These are phyloP conservation scores for Callimorpha dominula DNA, from an alignment of 2,888 invertebrate species.

Conservation along the genomic window DNA sequence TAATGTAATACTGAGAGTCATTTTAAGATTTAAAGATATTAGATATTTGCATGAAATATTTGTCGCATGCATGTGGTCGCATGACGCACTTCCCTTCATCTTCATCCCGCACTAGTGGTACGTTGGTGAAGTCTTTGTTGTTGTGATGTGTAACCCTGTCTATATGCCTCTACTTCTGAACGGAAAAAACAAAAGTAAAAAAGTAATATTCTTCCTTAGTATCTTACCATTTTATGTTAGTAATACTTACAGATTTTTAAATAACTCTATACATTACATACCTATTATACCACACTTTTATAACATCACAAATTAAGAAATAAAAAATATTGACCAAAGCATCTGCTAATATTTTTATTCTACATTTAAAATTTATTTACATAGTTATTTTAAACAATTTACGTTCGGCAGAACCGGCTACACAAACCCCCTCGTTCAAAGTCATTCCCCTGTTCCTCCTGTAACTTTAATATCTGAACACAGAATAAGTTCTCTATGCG, in stretches of 20 bases:
- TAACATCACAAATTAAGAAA: too few relatives aligned
- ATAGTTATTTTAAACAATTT: neutral
- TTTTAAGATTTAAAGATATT: neutral
- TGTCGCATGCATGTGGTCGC: constrained; percentile 38
- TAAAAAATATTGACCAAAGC: too few relatives aligned
- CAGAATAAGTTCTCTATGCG: constrained; percentile 94
- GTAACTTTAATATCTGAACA: constrained; percentile 39
- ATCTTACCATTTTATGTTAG: neutral
- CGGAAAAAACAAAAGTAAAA: neutral
- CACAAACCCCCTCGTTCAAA: constrained; percentile 17
- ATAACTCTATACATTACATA: too few relatives aligned
- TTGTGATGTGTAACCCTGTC: constrained; percentile 20
- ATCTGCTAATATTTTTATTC: too few relatives aligned
- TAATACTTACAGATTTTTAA: too few relatives aligned
- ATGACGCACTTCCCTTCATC: constrained; percentile 52
- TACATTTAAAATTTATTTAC: too few relatives aligned
- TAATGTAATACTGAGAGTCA: neutral
- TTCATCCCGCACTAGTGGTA: constrained; percentile 45
- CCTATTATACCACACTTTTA: too few relatives aligned
- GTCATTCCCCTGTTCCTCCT: constrained; percentile 25
- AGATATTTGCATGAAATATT: constrained; percentile 13
- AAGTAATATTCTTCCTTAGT: neutral
- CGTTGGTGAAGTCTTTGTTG: constrained; percentile 34
- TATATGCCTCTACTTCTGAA: constrained; percentile 38
- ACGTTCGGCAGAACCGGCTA: constrained; percentile 38